Evolutionary conservation across 2,113 vertebrate species (phyloP).

Genomic region (Misgurnus anguillicaudatus): DNA sequence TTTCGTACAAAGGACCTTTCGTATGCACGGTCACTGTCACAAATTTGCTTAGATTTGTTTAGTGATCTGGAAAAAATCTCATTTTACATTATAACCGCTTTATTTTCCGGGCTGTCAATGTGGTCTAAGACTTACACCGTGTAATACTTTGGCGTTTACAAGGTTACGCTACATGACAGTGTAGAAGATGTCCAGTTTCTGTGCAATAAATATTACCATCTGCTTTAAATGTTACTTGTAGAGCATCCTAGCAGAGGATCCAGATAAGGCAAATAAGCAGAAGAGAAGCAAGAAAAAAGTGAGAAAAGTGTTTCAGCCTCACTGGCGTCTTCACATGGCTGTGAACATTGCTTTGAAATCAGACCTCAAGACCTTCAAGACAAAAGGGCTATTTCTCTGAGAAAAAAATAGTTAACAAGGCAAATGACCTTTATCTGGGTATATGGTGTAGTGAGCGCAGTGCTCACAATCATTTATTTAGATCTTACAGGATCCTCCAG

Average conservation of each 20-base stretch:
- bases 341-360: constrained; percentile 29
- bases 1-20: too few relatives aligned
- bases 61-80: too few relatives aligned
- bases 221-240: constrained; percentile 65
- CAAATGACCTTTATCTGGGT: constrained; percentile 35
- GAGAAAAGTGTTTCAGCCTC: too few relatives aligned
- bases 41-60: not conserved
- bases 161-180: too few relatives aligned
- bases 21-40: not conserved
- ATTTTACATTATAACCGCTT: too few relatives aligned
- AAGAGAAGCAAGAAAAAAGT: constrained; percentile 21
- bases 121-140: not conserved
- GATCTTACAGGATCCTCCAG: constrained; percentile 19
- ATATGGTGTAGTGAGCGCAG: not conserved
- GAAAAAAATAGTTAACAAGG: constrained; percentile 25
- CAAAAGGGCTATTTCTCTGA: constrained; percentile 11
- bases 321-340: not conserved
- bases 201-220: constrained; percentile 59
- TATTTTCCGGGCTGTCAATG: too few relatives aligned
- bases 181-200: constrained; percentile 56
- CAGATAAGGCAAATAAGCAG: constrained; percentile 66
- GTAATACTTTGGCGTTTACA: too few relatives aligned
- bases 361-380: constrained; percentile 35
- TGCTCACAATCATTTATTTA: constrained; percentile 26
- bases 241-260: too few relatives aligned